Base-by-base conservation (phyloP, 2,113 vertebrate species). In the Erythrocercus mccallii region DNA sequence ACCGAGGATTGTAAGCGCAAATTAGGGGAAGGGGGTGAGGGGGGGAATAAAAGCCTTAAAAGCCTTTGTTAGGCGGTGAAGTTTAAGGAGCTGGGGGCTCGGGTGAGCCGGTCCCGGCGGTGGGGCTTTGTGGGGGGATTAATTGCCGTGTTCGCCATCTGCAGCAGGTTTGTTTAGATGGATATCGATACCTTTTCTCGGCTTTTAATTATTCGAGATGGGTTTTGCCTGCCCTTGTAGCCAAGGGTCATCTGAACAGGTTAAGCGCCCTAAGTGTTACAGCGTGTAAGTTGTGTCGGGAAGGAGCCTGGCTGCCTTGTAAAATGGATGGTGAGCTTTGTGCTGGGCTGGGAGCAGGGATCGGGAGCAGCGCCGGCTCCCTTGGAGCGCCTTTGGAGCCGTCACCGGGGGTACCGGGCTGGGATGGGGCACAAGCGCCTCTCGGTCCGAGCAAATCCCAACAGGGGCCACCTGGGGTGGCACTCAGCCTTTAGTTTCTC, bases 291-390 rank as follows among this genome's bases (percentile, higher is more conserved):
- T 81, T 40, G 68, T 61, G 45, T 27, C 5, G 78, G 73, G 28
- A 57, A 42, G 80, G 81, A 74, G 86, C 4, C 48, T 2, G 48
- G 33, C 56, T 86, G 90, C 53, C 35, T 61, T 44, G 53, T 90
- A 79, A 94, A 88, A 82, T 92, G 91, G 88, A 89, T 92, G 94
- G 82, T 84, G 88, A 89, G 89, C 86, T 93, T 92, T 96, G 86
- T 95, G 87, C 84, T 4, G 90, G 31, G 94, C 56, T 21, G 54
- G 58, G 71, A 64, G 69, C 8, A 37, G 61, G 14, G 11, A 42
- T 2, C 31, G 57, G 3, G 42, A 33, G 6, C 77, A 25, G 69
- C 77, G 1, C n/a, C 86, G 53, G 69, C 86, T 58, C 19, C 66
- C 44, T 20, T 2, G 57, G 44, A 13, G 86, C 58, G 58, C 68